These are phyloP conservation scores for Ivindomyrus marchei DNA, from an alignment of 2,113 vertebrate species.

Conservation along the genomic window DNA sequence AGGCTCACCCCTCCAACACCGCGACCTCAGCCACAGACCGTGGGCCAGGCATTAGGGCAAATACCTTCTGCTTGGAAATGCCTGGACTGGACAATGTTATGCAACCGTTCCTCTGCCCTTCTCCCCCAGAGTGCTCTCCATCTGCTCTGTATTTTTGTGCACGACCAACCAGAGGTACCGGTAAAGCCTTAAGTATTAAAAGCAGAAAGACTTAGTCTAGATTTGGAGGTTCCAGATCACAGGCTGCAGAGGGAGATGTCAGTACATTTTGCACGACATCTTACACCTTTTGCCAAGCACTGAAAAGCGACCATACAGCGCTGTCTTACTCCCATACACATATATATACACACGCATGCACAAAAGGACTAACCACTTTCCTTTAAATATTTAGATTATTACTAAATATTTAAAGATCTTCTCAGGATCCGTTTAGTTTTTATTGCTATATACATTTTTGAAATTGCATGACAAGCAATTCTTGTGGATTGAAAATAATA, in stretches of 20 bases:
- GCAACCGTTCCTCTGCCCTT: conserved; percentile 26
- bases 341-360: not conserved
- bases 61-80: conserved; percentile 26
- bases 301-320: not conserved
- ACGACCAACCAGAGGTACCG: conserved; percentile 24
- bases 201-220: conserved; percentile 1
- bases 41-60: conserved; percentile 15
- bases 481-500: not conserved
- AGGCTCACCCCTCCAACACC: not conserved
- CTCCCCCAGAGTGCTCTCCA: conserved; percentile 29
- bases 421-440: not conserved
- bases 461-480: not conserved
- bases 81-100: conserved; percentile 27
- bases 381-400: not conserved
- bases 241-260: not conserved
- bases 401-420: not conserved
- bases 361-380: not conserved
- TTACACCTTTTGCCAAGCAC: not conserved
- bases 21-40: conserved; percentile 20
- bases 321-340: not conserved
- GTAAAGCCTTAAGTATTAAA: conserved; percentile 5
- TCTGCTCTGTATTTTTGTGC: conserved; percentile 31
- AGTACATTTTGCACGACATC: not conserved
- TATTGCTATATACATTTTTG: not conserved
- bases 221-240: not conserved